Evolutionary conservation across 2,113 vertebrate species (phyloP).

Genomic region (Chaetura pelagica): DNA sequence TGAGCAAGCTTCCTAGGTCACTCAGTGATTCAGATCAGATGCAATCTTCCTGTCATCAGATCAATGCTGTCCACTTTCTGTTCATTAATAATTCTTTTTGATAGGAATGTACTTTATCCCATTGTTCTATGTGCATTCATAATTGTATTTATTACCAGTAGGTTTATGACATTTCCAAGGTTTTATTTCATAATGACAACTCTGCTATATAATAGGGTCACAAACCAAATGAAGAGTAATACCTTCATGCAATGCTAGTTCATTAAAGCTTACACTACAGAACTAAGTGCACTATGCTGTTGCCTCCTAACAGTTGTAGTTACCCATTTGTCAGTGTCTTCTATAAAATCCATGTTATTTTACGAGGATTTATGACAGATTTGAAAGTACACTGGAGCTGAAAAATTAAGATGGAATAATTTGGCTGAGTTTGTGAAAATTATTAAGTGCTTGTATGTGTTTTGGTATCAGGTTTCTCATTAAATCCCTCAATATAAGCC

Average conservation of each 20-base stretch:
- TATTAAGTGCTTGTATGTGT: neutral
- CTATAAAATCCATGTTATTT: neutral
- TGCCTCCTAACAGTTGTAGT: conserved; percentile 43
- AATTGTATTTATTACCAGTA: conserved; percentile 76
- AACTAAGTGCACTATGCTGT: neutral
- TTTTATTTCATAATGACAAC: conserved; percentile 64
- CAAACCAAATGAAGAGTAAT: conserved; percentile 33
- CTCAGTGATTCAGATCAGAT: conserved; percentile 83
- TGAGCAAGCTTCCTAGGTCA: conserved; percentile 86
- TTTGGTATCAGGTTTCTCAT: neutral
- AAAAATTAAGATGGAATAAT: neutral
- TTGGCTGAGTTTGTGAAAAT: neutral
- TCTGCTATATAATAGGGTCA: conserved; percentile 26
- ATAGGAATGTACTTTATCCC: conserved; percentile 69
- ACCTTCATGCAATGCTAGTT: conserved; percentile 13
- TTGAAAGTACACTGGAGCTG: neutral
- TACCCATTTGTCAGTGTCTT: conserved; percentile 15
- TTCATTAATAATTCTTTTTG: conserved; percentile 80
- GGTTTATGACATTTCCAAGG: conserved; percentile 58
- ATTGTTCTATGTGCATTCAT: conserved; percentile 80
- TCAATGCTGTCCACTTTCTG: conserved; percentile 83
- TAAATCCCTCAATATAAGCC: neutral
- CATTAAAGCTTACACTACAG: conserved; percentile 45
- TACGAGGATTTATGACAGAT: conserved; percentile 13
- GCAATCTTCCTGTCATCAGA: conserved; percentile 81